These are phyloP conservation scores for Albula glossodonta DNA, from an alignment of 2,113 vertebrate species.

Conservation along the genomic window DNA sequence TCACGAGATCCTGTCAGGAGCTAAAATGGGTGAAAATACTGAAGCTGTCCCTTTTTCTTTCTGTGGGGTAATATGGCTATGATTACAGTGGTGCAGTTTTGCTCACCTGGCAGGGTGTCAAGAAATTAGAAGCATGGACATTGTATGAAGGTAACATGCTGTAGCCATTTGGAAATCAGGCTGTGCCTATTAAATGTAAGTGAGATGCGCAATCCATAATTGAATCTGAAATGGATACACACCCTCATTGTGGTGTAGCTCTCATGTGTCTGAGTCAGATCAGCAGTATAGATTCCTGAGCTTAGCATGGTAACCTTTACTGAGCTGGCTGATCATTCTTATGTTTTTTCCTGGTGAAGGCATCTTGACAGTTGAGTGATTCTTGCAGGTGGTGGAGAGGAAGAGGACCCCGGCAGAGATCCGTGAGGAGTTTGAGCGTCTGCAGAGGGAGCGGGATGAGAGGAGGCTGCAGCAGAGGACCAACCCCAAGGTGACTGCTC, in stretches of 20 bases:
- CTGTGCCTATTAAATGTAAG: background rate
- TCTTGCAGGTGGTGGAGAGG: conserved; percentile 86
- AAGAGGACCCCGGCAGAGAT: conserved; percentile 91
- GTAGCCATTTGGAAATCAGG: background rate
- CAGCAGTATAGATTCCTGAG: background rate
- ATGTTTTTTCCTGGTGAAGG: background rate
- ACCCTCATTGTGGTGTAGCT: background rate
- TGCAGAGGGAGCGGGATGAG: conserved; percentile 92
- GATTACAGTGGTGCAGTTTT: background rate
- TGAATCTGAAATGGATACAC: background rate
- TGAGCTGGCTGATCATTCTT: background rate
- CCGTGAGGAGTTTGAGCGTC: conserved; percentile 90
- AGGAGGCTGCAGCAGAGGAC: conserved; percentile 91
- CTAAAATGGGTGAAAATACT: too few relatives aligned
- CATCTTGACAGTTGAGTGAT: conserved; percentile 1
- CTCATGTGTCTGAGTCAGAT: background rate
- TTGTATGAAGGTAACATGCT: background rate
- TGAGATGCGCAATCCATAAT: background rate
- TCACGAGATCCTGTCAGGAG: too few relatives aligned
- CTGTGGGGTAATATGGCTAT: too few relatives aligned
- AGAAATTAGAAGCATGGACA: background rate
- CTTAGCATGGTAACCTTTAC: background rate
- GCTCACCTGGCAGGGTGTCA: background rate
- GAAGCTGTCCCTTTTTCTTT: too few relatives aligned
- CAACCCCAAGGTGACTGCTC: conserved; percentile 87